Evolutionary conservation across 2,113 vertebrate species (phyloP).

Genomic region (Eira barbara): DNA sequence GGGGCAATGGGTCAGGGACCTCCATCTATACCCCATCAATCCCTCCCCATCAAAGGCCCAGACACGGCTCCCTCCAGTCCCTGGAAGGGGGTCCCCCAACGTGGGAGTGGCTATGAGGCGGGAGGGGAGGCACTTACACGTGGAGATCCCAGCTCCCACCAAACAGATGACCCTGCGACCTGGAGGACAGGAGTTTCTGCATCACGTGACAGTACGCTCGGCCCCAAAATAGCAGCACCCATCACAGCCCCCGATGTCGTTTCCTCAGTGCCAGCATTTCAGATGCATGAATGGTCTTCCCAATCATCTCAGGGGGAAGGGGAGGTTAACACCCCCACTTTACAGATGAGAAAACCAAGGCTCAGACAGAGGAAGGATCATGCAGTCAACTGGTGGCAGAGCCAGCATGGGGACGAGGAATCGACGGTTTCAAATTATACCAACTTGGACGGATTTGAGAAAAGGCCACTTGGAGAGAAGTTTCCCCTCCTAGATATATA

Average conservation of each 20-base stretch:
- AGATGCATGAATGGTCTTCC: neutral
- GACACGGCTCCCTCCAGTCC: too few species aligned
- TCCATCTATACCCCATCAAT: accelerated
- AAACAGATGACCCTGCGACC: constrained; percentile 93
- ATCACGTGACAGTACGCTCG: neutral
- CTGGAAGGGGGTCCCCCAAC: too few species aligned
- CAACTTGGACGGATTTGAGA: neutral
- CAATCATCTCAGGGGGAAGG: neutral
- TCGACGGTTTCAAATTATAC: neutral
- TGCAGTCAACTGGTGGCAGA: neutral
- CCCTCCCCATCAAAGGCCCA: too few species aligned
- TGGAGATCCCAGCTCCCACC: constrained; percentile 94
- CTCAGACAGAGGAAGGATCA: neutral
- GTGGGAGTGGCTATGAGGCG: neutral
- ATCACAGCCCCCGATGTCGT: accelerated
- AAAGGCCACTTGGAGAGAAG: neutral
- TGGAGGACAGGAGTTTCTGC: constrained; percentile 52
- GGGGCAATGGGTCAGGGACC: neutral
- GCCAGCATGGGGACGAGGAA: neutral
- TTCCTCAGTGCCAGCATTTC: neutral
- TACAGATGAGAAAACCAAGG: neutral
- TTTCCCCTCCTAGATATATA: neutral
- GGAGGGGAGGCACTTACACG: constrained; percentile 81
- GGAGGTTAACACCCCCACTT: neutral
- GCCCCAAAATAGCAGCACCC: neutral